Evolutionary conservation across 2,888 invertebrate genomes (phyloP).

Genomic region (Thyatira batis): DNA sequence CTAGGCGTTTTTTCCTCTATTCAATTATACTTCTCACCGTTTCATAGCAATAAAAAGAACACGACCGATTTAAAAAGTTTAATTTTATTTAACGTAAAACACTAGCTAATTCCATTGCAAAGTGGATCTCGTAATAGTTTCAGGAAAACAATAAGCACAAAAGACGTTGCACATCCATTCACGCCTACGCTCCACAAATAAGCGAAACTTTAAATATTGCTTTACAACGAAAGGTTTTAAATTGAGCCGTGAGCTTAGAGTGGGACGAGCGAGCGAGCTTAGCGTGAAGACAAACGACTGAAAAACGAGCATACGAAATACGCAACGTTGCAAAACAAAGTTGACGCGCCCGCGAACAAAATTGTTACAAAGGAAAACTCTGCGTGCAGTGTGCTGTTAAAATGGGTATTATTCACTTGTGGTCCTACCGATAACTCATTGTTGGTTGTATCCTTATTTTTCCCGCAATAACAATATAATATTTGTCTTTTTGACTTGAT

Average conservation of each 20-base stretch:
- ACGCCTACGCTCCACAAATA: background rate
- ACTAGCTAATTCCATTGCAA: no score
- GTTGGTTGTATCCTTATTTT: background rate
- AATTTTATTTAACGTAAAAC: no score
- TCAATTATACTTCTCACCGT: no score
- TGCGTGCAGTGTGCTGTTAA: slow-evolving; percentile 4
- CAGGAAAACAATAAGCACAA: background rate
- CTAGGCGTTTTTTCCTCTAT: no score
- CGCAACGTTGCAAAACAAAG: slow-evolving; percentile 36
- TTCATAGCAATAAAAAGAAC: no score
- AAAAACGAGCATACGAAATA: slow-evolving; percentile 47
- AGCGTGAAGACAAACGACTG: slow-evolving; percentile 53
- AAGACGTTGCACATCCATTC: background rate
- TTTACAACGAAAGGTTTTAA: slow-evolving; percentile 14
- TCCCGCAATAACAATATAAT: background rate
- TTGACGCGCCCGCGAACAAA: slow-evolving; percentile 1
- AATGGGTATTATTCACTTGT: background rate
- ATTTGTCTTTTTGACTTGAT: no score
- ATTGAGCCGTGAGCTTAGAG: slow-evolving; percentile 18
- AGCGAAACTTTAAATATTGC: slow-evolving; percentile 5
- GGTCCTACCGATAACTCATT: background rate
- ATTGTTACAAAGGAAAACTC: slow-evolving; percentile 12
- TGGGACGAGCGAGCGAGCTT: slow-evolving; percentile 28
- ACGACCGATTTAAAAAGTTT: no score
- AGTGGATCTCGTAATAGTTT: no score